Conservation (phyloP, 2,888 invertebrate genomes). For the Cephus sareptanus region DNA sequence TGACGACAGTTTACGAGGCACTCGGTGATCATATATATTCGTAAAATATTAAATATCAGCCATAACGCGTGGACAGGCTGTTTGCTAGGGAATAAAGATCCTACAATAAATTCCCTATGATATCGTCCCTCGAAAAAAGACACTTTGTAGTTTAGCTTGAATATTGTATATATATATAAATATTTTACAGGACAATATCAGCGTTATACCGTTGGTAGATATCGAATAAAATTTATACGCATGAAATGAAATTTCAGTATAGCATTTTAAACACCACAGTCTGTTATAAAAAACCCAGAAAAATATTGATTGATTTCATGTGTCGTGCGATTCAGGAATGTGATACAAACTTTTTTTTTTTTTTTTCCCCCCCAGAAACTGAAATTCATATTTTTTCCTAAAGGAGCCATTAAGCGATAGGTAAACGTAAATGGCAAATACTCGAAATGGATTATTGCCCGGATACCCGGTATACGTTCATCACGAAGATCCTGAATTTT, state of each 20-base stretch:
- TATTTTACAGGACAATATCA: no score
- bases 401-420: neutral
- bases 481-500: neutral
- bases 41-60: constrained; percentile 3
- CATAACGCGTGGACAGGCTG: neutral
- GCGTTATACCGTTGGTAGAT: neutral
- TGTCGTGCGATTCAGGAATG: no score
- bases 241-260: no score
- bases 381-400: no score
- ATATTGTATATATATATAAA: neutral
- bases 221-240: neutral
- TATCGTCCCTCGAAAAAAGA: neutral
- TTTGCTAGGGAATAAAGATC: neutral
- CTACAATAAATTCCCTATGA: neutral
- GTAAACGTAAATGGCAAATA: neutral
- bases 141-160: neutral
- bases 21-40: neutral
- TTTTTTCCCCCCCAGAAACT: no score
- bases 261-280: no score
- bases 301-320: no score
- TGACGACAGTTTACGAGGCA: neutral
- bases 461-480: neutral
- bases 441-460: neutral
- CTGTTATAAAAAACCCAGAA: no score
- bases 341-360: no score